Conservation (phyloP, 2,797 vertebrate species). For the Oreortyx pictus region DNA sequence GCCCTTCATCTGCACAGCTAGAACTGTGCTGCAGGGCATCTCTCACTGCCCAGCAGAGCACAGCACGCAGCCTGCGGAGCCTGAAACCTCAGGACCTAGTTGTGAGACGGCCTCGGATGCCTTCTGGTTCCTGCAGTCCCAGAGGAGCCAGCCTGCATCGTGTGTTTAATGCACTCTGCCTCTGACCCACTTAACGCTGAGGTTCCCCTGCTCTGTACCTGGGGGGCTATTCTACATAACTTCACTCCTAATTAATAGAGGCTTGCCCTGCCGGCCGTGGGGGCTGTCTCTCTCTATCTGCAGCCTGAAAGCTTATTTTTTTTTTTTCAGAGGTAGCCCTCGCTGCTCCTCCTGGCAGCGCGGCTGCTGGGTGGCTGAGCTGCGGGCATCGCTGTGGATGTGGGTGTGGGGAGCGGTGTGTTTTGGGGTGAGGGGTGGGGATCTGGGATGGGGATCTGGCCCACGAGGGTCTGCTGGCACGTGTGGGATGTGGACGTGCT, state of each 20-base stretch:
- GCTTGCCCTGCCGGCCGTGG: constrained; percentile 28
- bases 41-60: neutral
- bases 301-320: neutral
- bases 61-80: neutral
- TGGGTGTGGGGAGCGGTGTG: neutral
- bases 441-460: neutral
- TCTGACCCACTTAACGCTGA: constrained; percentile 51
- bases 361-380: neutral
- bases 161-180: neutral
- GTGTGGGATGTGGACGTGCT: neutral
- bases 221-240: constrained; percentile 56
- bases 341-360: neutral
- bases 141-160: neutral
- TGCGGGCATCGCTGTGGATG: neutral
- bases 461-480: neutral
- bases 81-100: neutral
- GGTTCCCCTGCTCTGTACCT: constrained; percentile 54
- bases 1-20: neutral
- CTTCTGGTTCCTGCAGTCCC: neutral
- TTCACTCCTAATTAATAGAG: constrained; percentile 67
- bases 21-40: neutral
- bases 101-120: neutral
- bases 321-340: neutral
- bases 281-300: constrained; percentile 3
- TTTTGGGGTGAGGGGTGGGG: neutral